Evolutionary conservation across 2,888 invertebrate species (phyloP).

Genomic region (Operophtera brumata): DNA sequence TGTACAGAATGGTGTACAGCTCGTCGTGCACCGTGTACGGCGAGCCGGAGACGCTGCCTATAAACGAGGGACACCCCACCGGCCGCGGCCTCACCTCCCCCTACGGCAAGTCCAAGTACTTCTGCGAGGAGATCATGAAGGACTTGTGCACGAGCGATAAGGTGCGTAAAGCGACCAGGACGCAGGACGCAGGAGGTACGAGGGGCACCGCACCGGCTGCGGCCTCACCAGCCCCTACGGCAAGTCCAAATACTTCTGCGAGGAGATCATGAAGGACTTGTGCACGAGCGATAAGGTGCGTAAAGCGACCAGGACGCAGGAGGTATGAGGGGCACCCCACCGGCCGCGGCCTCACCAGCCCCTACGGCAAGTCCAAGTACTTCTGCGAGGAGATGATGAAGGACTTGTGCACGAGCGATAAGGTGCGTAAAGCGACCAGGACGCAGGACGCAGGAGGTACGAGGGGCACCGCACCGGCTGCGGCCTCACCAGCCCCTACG

Average conservation of each 20-base stretch:
- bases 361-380: conserved; percentile 96
- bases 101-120: conserved; percentile 96
- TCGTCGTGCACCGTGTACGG: conserved; percentile 98
- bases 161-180: conserved; percentile 62
- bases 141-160: conserved; percentile 90
- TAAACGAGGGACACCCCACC: conserved; percentile 91
- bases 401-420: conserved; percentile 89
- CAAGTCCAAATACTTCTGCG: conserved; percentile 95
- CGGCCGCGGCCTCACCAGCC: conserved; percentile 89
- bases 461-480: conserved; percentile 91
- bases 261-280: conserved; percentile 96
- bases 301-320: too few species aligned
- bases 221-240: conserved; percentile 94
- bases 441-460: too few species aligned
- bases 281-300: too few species aligned
- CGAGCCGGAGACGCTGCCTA: conserved; percentile 89
- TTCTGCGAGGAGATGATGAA: conserved; percentile 96
- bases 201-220: conserved; percentile 89
- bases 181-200: too few species aligned
- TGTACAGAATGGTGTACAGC: conserved; percentile 88
- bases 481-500: conserved; percentile 93
- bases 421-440: too few species aligned
- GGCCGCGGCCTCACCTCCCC: conserved; percentile 91
- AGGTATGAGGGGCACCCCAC: conserved; percentile 91
- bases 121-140: conserved; percentile 96